Evolutionary conservation across 2,797 vertebrate species (phyloP).

Genomic region (Pempheris klunzingeri): DNA sequence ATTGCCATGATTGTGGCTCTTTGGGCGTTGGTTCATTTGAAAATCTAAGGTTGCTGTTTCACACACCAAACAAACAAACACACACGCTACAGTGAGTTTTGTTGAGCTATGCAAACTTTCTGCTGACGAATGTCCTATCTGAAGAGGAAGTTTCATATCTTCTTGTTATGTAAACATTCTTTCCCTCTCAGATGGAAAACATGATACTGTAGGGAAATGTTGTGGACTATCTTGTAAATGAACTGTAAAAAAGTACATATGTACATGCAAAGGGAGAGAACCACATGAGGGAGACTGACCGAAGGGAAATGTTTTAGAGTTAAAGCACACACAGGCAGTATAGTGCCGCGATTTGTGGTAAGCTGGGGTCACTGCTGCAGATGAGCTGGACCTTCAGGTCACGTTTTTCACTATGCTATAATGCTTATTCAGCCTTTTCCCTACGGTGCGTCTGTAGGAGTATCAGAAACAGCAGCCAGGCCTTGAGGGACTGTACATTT

Average conservation of each 20-base stretch:
- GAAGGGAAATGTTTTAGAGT: constrained; percentile 25
- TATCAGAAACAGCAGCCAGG: constrained; percentile 59
- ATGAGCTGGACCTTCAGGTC: constrained; percentile 63
- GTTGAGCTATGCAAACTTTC: constrained; percentile 51
- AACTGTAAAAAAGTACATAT: constrained; percentile 16
- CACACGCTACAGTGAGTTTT: constrained; percentile 12
- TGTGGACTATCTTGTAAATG: constrained; percentile 43
- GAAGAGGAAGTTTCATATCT: constrained; percentile 62
- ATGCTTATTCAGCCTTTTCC: constrained; percentile 74
- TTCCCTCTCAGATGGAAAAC: constrained; percentile 20
- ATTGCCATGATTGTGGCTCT: background rate
- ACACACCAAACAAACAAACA: background rate
- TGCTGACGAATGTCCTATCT: constrained; percentile 61
- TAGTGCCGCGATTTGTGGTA: constrained; percentile 26
- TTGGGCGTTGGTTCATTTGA: background rate
- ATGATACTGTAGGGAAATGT: constrained; percentile 1
- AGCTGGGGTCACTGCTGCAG: constrained; percentile 57
- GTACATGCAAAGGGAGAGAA: constrained; percentile 1
- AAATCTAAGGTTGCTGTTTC: background rate
- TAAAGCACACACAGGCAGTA: constrained; percentile 18
- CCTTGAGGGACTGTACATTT: constrained; percentile 66
- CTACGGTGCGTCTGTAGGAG: constrained; percentile 61
- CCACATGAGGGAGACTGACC: background rate
- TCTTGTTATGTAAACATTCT: constrained; percentile 51
- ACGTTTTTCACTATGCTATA: constrained; percentile 58